These are phyloP conservation scores for Trypoxylon attenuatum DNA, from an alignment of 2,888 invertebrate genomes.

Conservation along the genomic window DNA sequence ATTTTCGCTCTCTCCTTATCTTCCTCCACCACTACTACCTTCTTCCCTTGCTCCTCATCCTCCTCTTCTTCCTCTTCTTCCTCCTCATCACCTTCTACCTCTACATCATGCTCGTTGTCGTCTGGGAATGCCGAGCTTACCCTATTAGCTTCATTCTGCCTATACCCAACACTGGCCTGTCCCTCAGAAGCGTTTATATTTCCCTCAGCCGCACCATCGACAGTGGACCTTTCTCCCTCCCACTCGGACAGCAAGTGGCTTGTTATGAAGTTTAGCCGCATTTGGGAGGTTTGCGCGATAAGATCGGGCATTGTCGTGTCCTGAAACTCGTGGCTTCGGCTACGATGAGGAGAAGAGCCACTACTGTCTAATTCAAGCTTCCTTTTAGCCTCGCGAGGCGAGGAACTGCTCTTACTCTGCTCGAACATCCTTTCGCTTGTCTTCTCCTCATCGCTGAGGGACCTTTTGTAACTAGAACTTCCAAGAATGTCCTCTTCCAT, in stretches of 20 bases:
- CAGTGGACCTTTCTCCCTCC: constrained; percentile 30
- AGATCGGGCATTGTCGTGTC: constrained; percentile 44
- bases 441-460: constrained; percentile 79
- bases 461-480: constrained; percentile 63
- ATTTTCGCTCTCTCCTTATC: constrained; percentile 5
- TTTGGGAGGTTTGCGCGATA: constrained; percentile 62
- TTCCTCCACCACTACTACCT: too few relatives aligned
- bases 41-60: constrained; percentile 2
- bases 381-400: neutral
- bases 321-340: constrained; percentile 8
- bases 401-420: neutral
- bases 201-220: constrained; percentile 11
- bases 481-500: neutral
- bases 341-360: too few relatives aligned
- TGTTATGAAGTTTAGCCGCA: constrained; percentile 73
- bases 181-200: neutral
- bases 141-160: neutral
- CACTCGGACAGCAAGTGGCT: constrained; percentile 68
- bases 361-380: neutral
- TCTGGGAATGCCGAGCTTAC: constrained; percentile 14
- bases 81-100: constrained; percentile 14
- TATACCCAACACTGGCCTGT: neutral
- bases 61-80: constrained; percentile 9
- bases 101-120: constrained; percentile 55
- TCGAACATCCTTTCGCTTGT: constrained; percentile 57